These are phyloP conservation scores for Ptyas mucosa DNA, from an alignment of 2,113 vertebrate genomes.

Conservation along the genomic window DNA sequence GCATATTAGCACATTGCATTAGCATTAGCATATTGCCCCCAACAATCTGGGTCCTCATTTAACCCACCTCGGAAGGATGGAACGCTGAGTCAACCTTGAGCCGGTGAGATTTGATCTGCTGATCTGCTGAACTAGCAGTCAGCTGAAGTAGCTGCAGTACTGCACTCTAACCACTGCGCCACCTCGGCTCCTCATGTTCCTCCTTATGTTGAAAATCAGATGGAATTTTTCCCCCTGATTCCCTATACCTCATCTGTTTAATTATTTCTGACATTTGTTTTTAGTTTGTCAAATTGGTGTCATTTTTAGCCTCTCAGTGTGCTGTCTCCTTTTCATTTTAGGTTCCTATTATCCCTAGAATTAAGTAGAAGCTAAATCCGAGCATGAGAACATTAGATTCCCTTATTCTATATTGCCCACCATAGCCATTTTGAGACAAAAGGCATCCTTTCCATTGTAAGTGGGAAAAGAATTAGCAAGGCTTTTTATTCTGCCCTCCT, in stretches of 20 bases:
- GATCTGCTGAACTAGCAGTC: too few relatives aligned
- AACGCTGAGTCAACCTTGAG: too few relatives aligned
- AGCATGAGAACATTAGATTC: constrained; percentile 18
- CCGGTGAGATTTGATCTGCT: too few relatives aligned
- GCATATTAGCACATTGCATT: too few relatives aligned
- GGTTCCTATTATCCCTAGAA: background rate
- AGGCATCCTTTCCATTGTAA: background rate
- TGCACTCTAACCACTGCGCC: too few relatives aligned
- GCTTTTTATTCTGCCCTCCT: constrained; percentile 17
- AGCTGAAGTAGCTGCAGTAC: too few relatives aligned
- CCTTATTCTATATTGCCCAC: background rate
- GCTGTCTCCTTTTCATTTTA: constrained; percentile 17
- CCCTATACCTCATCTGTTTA: background rate
- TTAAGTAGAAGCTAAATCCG: background rate
- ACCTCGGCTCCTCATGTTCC: too few relatives aligned
- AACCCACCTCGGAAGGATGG: too few relatives aligned
- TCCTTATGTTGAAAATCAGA: background rate
- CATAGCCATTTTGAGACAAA: constrained; percentile 22
- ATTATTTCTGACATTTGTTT: constrained; percentile 18
- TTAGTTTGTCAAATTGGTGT: background rate
- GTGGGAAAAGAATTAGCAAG: constrained; percentile 8
- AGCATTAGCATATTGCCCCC: too few relatives aligned
- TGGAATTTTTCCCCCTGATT: too few relatives aligned
- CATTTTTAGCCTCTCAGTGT: constrained; percentile 37
- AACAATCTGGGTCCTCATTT: too few relatives aligned